Conservation (phyloP, 2,797 vertebrate genomes). For the Leontocebus nigricollis region DNA sequence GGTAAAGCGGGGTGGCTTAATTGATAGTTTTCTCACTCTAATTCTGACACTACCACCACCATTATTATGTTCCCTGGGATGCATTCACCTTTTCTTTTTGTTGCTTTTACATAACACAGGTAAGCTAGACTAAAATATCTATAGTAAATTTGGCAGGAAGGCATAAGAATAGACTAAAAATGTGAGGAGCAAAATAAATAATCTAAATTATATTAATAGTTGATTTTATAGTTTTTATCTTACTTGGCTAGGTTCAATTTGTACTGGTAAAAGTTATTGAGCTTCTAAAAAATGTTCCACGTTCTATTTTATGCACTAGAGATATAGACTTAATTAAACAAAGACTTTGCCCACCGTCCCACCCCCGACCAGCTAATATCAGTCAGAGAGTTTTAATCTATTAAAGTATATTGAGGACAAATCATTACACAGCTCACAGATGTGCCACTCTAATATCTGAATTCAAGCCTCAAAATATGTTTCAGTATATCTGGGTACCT, state of each 20-base stretch:
- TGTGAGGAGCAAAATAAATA: not conserved
- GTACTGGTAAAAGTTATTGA: not conserved
- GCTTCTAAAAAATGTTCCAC: not conserved
- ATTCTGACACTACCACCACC: not conserved
- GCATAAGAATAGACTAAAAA: not conserved
- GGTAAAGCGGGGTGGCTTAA: not conserved
- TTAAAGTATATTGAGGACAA: not conserved
- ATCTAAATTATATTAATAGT: not conserved
- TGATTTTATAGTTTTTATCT: not conserved
- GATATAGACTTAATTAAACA: not conserved
- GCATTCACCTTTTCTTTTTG: not conserved
- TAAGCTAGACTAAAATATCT: not conserved
- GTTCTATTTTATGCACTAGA: not conserved
- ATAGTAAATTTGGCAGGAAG: not conserved
- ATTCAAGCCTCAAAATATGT: not conserved
- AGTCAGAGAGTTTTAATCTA: not conserved
- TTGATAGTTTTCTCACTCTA: not conserved
- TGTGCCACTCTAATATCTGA: not conserved
- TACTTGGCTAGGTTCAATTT: not conserved
- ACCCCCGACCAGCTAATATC: not conserved
- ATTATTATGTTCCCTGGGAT: not conserved
- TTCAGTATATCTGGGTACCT: not conserved
- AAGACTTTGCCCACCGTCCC: accelerated
- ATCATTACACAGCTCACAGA: not conserved
- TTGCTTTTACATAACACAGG: not conserved